Percentiles rank a stretch among this genome's conserved stretches.
Evolutionary conservation across 2,113 vertebrate genomes (phyloP).

Genomic region (Halichoeres trimaculatus): DNA sequence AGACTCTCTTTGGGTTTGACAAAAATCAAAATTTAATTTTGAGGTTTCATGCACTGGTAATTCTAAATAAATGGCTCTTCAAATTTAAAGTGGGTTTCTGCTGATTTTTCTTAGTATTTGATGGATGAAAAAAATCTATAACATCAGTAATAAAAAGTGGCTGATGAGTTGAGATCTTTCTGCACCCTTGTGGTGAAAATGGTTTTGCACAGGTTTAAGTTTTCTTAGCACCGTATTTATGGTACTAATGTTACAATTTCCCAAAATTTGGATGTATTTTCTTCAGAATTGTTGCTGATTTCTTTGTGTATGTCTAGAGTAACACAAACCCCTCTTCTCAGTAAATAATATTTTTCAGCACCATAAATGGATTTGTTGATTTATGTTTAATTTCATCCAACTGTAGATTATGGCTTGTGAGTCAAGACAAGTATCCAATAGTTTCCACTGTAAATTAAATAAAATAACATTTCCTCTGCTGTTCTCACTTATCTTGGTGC

Average conservation of each 20-base stretch:
- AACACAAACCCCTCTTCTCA: not conserved
- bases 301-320: not conserved
- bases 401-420: not conserved
- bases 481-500: not conserved
- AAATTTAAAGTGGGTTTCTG: no score
- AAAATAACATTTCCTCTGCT: not conserved
- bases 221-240: not conserved
- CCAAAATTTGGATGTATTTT: not conserved
- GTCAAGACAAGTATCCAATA: not conserved
- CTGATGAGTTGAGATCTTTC: not conserved
- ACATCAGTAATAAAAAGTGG: not conserved
- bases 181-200: slow-evolving; percentile 23
- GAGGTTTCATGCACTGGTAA: no score
- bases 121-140: not conserved
- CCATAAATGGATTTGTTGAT: not conserved
- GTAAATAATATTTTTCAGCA: not conserved
- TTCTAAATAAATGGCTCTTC: no score
- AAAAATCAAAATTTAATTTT: no score
- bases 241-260: not conserved
- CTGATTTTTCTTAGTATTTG: no score
- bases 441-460: not conserved
- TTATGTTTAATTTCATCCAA: not conserved
- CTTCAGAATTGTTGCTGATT: not conserved
- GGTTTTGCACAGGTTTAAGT: not conserved
- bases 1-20: no score